Evolutionary conservation across 2,888 invertebrate genomes (phyloP).

Genomic region (Galeruca laticollis): DNA sequence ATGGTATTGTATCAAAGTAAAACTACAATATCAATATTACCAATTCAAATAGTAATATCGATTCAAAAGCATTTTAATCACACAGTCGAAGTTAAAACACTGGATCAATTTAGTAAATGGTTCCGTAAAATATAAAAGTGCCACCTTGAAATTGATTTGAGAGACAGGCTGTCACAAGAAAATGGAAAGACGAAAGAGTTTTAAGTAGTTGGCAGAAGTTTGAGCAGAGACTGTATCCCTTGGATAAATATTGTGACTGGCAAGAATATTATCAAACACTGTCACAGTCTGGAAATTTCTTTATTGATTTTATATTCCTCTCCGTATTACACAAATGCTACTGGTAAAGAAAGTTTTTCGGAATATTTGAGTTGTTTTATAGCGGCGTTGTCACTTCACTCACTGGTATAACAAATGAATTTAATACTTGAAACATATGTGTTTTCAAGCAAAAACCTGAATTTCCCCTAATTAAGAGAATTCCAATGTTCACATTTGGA

Average conservation of each 20-base stretch:
- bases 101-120: constrained; percentile 63
- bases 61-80: constrained; percentile 46
- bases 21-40: constrained; percentile 27
- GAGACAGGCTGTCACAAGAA: constrained; percentile 66
- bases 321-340: constrained; percentile 18
- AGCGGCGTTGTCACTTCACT: no score
- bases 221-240: constrained; percentile 62
- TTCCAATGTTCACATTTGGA: no score
- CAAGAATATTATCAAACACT: constrained; percentile 58
- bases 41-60: constrained; percentile 34
- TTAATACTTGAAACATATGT: no score
- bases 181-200: constrained; percentile 67
- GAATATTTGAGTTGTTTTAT: background rate
- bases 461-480: no score
- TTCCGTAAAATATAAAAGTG: constrained; percentile 60
- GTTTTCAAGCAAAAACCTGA: no score
- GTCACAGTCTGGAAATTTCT: constrained; percentile 42
- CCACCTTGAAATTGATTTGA: constrained; percentile 63
- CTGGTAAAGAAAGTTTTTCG: background rate
- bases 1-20: constrained; percentile 4
- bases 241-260: constrained; percentile 65
- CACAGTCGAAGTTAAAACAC: constrained; percentile 46
- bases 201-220: constrained; percentile 68
- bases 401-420: no score
- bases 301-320: constrained; percentile 40